phyloP scores from a whole-genome alignment of 2,888 invertebrate species.

The Nebria brevicollis region DNA sequence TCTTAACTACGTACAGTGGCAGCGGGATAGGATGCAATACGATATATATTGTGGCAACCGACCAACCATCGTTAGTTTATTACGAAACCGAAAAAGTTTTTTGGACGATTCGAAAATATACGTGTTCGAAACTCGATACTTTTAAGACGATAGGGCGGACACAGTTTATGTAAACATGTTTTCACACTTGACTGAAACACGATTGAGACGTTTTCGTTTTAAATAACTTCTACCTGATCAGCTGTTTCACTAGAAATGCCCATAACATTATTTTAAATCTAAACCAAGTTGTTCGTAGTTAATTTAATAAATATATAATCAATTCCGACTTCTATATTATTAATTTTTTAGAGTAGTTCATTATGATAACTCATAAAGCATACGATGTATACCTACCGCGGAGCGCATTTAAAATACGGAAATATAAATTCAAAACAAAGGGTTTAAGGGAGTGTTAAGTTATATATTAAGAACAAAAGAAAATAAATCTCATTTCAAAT shows the following conservation, averaged over 20 bases:
- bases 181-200: constrained; percentile 3
- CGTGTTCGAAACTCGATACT: constrained; percentile 6
- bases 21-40: constrained; percentile 10
- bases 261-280: too few species aligned
- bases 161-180: constrained; percentile 6
- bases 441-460: background rate
- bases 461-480: background rate
- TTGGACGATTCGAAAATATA: constrained; percentile 8
- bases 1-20: background rate
- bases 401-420: background rate
- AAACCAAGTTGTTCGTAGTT: too few species aligned
- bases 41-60: constrained; percentile 1
- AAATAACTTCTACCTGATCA: background rate
- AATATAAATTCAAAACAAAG: background rate
- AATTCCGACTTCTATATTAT: too few species aligned
- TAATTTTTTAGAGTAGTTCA: too few species aligned
- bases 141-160: background rate
- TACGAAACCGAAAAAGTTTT: constrained; percentile 10
- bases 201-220: background rate
- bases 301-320: too few species aligned
- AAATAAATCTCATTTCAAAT: background rate
- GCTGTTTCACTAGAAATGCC: too few species aligned
- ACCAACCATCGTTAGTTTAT: constrained; percentile 4
- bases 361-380: background rate
- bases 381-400: background rate